A percentile compares a stretch with the other conserved stretches of the same genome.
Evolutionary conservation across 2,113 vertebrate genomes (phyloP).

Genomic region (Fregetta grallaria): DNA sequence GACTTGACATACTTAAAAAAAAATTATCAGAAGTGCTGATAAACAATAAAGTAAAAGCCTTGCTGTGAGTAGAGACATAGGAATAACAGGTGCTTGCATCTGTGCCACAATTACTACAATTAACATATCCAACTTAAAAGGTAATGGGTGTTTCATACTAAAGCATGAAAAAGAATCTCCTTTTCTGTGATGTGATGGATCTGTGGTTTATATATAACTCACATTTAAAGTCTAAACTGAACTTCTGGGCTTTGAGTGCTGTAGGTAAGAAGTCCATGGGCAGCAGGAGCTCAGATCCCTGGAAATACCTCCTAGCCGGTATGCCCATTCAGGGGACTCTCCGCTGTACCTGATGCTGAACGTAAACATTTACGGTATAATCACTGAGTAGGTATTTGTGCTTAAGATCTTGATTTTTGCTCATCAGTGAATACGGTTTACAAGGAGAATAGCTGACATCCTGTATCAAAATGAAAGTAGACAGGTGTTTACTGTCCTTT

Average conservation of each 20-base stretch:
- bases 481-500: neutral
- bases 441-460: neutral
- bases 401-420: neutral
- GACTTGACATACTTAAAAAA: neutral
- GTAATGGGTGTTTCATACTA: neutral
- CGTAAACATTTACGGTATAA: neutral
- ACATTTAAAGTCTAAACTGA: neutral
- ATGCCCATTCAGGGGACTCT: neutral
- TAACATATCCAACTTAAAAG: accelerated
- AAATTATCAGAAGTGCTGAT: neutral
- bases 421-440: neutral
- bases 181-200: neutral
- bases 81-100: neutral
- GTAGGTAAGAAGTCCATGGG: neutral
- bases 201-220: neutral
- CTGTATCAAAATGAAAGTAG: neutral
- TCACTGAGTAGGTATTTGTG: neutral
- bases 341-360: neutral
- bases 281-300: neutral
- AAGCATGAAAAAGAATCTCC: neutral
- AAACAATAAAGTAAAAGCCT: neutral
- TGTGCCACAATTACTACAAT: neutral
- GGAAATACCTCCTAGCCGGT: neutral
- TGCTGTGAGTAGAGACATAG: neutral
- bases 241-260: neutral